phyloP scores from a whole-genome alignment of 2,113 vertebrate species.

The Chunga burmeisteri region DNA sequence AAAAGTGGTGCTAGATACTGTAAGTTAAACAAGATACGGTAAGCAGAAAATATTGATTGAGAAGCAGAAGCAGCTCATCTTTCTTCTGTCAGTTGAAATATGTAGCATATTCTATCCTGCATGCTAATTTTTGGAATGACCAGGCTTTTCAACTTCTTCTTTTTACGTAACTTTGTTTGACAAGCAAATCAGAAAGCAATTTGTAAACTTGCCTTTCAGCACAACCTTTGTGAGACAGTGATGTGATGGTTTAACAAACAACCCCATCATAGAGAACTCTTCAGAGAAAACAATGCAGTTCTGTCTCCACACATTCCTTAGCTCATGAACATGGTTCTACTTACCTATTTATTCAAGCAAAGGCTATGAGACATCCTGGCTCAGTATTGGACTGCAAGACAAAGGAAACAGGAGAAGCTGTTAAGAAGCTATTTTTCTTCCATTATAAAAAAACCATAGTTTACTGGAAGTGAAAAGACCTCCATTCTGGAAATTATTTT shows the following conservation, averaged over 20 bases:
- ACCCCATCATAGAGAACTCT: not conserved
- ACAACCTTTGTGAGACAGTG: not conserved
- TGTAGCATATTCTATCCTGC: not conserved
- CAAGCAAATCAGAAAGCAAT: not conserved
- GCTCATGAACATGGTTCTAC: not conserved
- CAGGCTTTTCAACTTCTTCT: not conserved
- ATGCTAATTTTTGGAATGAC: not conserved
- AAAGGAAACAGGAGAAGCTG: not conserved
- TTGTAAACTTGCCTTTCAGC: not conserved
- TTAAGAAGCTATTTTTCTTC: not conserved
- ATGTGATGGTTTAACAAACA: not conserved
- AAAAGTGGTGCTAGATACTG: not conserved
- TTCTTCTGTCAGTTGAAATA: not conserved
- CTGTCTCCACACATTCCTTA: not conserved
- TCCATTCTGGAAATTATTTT: not conserved
- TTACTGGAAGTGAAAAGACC: not conserved
- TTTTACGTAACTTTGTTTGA: not conserved
- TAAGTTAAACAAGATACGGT: not conserved
- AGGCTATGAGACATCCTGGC: not conserved
- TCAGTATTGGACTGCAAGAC: not conserved
- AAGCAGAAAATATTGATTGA: not conserved
- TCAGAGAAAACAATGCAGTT: not conserved
- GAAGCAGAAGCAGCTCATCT: not conserved
- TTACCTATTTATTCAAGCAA: not conserved
- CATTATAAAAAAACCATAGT: accelerated